Conservation (phyloP, 2,888 invertebrate genomes). For the Microplitis deprimator region DNA sequence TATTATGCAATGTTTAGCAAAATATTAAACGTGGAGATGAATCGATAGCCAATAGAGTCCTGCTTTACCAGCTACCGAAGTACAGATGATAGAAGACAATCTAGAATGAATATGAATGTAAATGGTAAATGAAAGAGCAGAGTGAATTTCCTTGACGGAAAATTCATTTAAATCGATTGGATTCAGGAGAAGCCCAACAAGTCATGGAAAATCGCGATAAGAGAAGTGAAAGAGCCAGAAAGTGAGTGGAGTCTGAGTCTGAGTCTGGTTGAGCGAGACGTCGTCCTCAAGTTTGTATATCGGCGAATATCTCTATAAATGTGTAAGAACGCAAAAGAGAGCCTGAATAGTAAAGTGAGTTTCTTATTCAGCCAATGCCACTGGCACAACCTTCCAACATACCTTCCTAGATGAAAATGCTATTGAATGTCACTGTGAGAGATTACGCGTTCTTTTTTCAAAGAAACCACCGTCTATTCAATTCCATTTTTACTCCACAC, state of each 20-base stretch:
- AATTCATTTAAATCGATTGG: neutral
- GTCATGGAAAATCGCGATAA: neutral
- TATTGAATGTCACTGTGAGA: constrained; percentile 66
- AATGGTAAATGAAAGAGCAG: neutral
- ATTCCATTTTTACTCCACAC: constrained; percentile 29
- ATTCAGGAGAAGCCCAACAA: neutral
- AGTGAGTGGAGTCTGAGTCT: neutral
- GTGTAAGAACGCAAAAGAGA: neutral
- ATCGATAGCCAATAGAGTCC: neutral
- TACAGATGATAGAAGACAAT: neutral
- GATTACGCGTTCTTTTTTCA: constrained; percentile 63
- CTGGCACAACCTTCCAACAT: neutral
- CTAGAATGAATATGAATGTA: neutral
- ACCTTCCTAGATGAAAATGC: constrained; percentile 53
- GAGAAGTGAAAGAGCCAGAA: neutral
- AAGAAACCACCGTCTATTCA: constrained; percentile 52
- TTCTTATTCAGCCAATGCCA: neutral
- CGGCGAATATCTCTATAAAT: neutral
- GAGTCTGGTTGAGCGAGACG: no score
- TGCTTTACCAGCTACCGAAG: neutral
- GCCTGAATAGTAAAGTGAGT: constrained; percentile 29
- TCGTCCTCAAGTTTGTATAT: neutral
- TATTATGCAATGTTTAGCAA: no score
- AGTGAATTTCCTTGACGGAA: neutral
- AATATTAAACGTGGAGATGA: no score